Base-by-base conservation (phyloP, 2,888 invertebrate species). In the Volucella inanis region DNA sequence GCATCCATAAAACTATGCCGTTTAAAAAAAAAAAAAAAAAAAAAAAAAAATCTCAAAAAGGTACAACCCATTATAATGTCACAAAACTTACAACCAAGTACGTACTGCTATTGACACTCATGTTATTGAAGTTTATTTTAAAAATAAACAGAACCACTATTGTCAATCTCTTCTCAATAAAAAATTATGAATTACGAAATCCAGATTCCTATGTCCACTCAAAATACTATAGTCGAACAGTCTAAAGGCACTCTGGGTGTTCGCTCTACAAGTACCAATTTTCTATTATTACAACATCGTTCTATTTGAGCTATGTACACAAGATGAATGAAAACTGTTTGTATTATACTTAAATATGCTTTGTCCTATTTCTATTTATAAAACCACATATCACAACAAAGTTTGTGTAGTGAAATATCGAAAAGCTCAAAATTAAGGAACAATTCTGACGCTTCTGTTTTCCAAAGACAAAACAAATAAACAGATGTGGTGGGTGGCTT, bases 401-500 rank as follows among this genome's bases (percentile, higher is more conserved):
- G 31, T 31, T 2, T 22, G 18, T 22, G 18, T 22, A 22, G 18
- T 18, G 47, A 6, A 54, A 39, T 49, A 75, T 43, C 31, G 49
- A n/a, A 57, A 47, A 18, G 2, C 41, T 14, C 0, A 2, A 11
- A 70, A 41, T 59, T 49, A 3, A 49, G 70, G 59, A 71, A 76
- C 65, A 82, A 67, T 85, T 85, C 80, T 76, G 22, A 72, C 81
- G 72, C 31, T 54, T 54, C 62, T 74, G 74, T 54, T 74, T 61
- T 76, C 70, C 45, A 55, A 80, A 71, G 61, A 12, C 43, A 41
- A 67, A 65, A 68, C 71, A 67, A 80, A 70, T 65, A 76, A 80
- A 71, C 70, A 77, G 47, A 72, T 14, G 52, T 10, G 39, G 57
- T 18, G 41, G 50, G 47, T 65, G 52, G 41, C 49, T 50, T 12